Conservation (phyloP, 1,140 invertebrate genomes). For the Neodiprion virginianus region DNA sequence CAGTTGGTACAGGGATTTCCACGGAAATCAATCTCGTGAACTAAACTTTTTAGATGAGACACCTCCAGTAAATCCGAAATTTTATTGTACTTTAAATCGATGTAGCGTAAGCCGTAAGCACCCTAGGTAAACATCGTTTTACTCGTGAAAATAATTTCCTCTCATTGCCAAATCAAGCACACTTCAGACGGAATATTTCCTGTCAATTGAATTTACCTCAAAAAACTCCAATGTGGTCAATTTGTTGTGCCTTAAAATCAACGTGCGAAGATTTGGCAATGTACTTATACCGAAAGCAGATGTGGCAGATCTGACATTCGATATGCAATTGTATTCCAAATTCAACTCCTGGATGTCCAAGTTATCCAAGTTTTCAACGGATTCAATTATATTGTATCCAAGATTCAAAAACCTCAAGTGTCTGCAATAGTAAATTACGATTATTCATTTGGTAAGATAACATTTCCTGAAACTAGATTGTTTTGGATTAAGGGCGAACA, state of each 20-base stretch:
- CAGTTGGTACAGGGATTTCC: constrained; percentile 47
- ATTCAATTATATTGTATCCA: constrained; percentile 43
- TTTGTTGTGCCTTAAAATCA: constrained; percentile 39
- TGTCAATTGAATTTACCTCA: constrained; percentile 26
- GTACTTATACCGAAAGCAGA: constrained; percentile 24
- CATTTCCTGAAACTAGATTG: too few species aligned
- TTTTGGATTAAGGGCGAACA: too few species aligned
- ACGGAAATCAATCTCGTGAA: constrained; percentile 42
- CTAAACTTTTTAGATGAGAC: constrained; percentile 34
- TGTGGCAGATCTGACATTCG: constrained; percentile 31
- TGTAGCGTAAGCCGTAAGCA: constrained; percentile 33
- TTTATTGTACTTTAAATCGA: constrained; percentile 47
- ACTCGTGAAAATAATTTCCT: background rate
- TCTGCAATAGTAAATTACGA: constrained; percentile 24
- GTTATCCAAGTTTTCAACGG: constrained; percentile 41
- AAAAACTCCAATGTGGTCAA: constrained; percentile 41
- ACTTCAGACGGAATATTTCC: too few species aligned
- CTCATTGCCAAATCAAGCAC: background rate
- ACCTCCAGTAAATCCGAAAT: constrained; percentile 43
- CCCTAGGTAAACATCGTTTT: constrained; percentile 28
- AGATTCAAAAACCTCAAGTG: constrained; percentile 43
- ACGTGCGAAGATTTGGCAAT: constrained; percentile 32
- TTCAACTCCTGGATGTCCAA: constrained; percentile 44
- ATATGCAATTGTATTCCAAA: constrained; percentile 45
- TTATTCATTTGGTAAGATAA: too few species aligned